phyloP scores from a whole-genome alignment of 2,888 invertebrate species.

The Heliconius ismenius region DNA sequence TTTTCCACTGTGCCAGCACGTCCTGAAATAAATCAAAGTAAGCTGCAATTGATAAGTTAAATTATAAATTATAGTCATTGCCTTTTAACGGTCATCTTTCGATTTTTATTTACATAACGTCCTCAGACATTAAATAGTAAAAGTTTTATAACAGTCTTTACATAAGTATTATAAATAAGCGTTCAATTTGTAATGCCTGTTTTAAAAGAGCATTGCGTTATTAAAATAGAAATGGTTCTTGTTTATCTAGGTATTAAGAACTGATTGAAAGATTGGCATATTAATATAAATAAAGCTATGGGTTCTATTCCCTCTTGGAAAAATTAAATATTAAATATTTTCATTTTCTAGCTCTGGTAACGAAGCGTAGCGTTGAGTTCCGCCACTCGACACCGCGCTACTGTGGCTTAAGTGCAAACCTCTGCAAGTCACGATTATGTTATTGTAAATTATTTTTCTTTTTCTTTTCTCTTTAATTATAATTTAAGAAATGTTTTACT shows the following conservation, averaged over 20 bases:
- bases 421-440: too few relatives aligned
- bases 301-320: too few relatives aligned
- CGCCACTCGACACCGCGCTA: too few relatives aligned
- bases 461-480: too few relatives aligned
- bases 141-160: not conserved
- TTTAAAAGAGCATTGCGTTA: not conserved
- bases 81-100: not conserved
- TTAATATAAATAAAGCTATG: not conserved
- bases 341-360: too few relatives aligned
- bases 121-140: constrained; percentile 5
- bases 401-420: too few relatives aligned
- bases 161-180: not conserved
- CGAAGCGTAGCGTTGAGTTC: too few relatives aligned
- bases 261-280: not conserved
- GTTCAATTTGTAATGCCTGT: not conserved
- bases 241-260: not conserved
- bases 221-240: not conserved
- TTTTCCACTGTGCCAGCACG: not conserved
- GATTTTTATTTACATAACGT: constrained; percentile 1
- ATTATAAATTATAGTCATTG: not conserved
- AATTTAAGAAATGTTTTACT: too few relatives aligned
- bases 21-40: not conserved
- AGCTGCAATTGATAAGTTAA: not conserved
- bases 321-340: too few relatives aligned
- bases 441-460: too few relatives aligned